phyloP scores from a whole-genome alignment of 2,888 invertebrate species.

The Hypercompe scribonia region DNA sequence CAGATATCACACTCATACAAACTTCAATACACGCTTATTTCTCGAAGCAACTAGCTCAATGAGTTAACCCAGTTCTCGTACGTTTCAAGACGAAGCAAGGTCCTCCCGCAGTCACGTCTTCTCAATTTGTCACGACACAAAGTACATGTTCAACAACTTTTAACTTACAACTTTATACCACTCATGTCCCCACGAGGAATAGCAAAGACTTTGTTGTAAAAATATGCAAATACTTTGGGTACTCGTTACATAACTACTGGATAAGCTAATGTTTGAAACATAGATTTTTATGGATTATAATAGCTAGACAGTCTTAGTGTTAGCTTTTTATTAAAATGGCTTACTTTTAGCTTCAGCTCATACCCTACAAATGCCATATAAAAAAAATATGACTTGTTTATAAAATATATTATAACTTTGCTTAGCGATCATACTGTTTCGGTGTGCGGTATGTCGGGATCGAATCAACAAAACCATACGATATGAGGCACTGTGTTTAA shows the following conservation, averaged over 20 bases:
- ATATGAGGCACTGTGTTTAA: too few species aligned
- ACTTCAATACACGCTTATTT: neutral
- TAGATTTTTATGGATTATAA: neutral
- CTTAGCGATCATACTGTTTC: too few species aligned
- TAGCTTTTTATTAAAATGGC: too few species aligned
- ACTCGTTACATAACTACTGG: neutral
- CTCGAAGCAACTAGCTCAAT: neutral
- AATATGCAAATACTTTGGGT: neutral
- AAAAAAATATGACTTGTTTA: too few species aligned
- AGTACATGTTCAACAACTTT: constrained; percentile 7
- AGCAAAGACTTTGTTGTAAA: constrained; percentile 1
- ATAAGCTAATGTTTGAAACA: neutral
- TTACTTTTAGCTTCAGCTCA: too few species aligned
- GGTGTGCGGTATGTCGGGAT: too few species aligned
- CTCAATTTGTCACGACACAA: constrained; percentile 16
- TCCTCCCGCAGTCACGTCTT: constrained; percentile 9
- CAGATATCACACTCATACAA: neutral
- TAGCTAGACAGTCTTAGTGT: too few species aligned
- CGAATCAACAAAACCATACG: too few species aligned
- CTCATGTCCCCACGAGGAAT: constrained; percentile 8
- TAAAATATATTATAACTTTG: too few species aligned
- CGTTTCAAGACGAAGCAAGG: neutral
- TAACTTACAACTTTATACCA: constrained; percentile 10
- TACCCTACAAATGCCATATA: too few species aligned
- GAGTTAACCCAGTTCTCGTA: constrained; percentile 1